Evolutionary conservation across 2,888 invertebrate species (phyloP).

Genomic region (Strigamia transsilvanica): DNA sequence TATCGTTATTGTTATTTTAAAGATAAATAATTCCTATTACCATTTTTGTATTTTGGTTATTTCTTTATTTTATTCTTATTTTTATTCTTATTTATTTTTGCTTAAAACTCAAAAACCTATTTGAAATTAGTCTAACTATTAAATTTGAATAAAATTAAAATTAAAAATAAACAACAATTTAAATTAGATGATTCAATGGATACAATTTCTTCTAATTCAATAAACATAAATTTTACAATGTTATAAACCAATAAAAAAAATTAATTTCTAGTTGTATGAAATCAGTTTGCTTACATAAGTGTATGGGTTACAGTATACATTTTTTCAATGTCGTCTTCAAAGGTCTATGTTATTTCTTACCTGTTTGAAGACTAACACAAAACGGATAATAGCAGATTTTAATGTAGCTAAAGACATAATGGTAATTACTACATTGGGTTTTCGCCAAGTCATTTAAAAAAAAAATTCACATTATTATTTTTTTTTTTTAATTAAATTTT

Average conservation of each 20-base stretch:
- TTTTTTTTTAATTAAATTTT: not conserved
- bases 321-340: constrained; percentile 25
- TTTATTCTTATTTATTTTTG: not conserved
- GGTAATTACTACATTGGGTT: constrained; percentile 13
- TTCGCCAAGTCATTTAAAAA: not conserved
- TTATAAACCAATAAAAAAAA: too few species aligned
- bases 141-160: too few species aligned
- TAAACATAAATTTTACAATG: too few species aligned
- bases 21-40: not conserved
- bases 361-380: constrained; percentile 41
- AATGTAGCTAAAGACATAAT: not conserved
- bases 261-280: not conserved
- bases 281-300: not conserved
- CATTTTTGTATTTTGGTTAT: not conserved
- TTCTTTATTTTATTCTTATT: not conserved
- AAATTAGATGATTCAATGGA: too few species aligned
- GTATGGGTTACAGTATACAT: constrained; percentile 11
- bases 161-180: too few species aligned
- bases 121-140: too few species aligned
- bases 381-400: constrained; percentile 11
- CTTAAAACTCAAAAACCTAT: too few species aligned
- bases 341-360: constrained; percentile 34
- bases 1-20: not conserved
- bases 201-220: too few species aligned
- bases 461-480: not conserved